Conservation (phyloP, 2,797 vertebrate genomes). For the Kryptolebias ocellatus region DNA sequence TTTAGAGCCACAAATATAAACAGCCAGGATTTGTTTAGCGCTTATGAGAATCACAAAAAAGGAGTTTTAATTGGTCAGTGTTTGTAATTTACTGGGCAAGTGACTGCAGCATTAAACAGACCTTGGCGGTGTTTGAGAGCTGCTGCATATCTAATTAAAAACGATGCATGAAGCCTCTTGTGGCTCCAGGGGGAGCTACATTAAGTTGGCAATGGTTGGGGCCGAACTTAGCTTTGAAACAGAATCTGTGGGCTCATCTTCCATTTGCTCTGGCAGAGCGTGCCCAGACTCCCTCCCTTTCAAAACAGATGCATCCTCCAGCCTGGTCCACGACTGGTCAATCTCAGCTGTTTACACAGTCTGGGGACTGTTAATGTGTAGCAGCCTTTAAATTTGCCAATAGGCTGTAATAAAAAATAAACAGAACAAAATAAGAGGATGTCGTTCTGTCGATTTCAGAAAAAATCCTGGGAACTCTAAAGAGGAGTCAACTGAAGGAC, state of each 20-base stretch:
- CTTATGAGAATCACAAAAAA: neutral
- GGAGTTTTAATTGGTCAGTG: too few relatives aligned
- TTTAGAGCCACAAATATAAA: neutral
- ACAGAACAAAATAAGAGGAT: too few relatives aligned
- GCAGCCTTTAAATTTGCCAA: neutral
- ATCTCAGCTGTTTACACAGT: neutral
- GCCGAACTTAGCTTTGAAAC: neutral
- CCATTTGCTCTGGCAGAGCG: constrained; percentile 7
- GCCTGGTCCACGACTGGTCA: neutral
- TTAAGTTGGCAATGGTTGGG: neutral
- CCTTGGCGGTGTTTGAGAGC: neutral
- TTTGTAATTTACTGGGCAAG: neutral
- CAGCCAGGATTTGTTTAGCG: neutral
- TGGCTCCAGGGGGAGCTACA: neutral
- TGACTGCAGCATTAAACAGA: constrained; percentile 3
- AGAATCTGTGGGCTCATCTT: constrained; percentile 2
- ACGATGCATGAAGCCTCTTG: neutral
- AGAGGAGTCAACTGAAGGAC: too few relatives aligned
- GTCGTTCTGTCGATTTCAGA: too few relatives aligned
- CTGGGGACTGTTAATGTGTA: neutral
- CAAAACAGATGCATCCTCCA: constrained; percentile 5
- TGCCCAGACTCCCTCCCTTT: constrained; percentile 3
- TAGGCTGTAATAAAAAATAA: too few relatives aligned
- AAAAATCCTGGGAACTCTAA: too few relatives aligned
- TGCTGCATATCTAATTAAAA: constrained; percentile 1